Percentiles rank a stretch among this genome's conserved stretches.
phyloP scores from a whole-genome alignment of 2,797 vertebrate genomes.

The Liparis tanakae region DNA sequence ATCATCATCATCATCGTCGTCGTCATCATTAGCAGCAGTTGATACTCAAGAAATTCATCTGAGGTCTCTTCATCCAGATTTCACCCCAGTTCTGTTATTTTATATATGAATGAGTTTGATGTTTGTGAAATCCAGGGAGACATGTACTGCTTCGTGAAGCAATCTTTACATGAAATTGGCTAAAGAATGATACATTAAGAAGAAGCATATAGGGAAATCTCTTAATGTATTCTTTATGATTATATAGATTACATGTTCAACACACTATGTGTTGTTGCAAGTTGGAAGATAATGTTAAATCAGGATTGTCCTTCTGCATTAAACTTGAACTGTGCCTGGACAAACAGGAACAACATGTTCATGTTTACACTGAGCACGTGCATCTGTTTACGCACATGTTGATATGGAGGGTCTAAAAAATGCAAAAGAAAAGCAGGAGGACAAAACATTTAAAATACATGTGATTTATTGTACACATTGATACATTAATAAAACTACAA shows the following conservation, averaged over 20 bases:
- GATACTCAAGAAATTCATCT: constrained; percentile 16
- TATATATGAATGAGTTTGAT: constrained; percentile 2
- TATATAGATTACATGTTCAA: not conserved
- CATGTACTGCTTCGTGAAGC: not conserved
- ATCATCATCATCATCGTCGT: not conserved
- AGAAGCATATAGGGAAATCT: not conserved
- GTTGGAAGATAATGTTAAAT: not conserved
- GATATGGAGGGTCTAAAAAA: no score
- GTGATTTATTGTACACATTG: not conserved
- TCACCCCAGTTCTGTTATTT: not conserved
- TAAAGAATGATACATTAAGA: not conserved
- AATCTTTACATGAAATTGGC: not conserved
- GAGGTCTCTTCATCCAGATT: constrained; percentile 20
- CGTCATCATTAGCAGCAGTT: constrained; percentile 9
- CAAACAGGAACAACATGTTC: not conserved
- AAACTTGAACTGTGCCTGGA: not conserved
- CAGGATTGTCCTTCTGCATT: constrained; percentile 1
- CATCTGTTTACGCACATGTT: not conserved
- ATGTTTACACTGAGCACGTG: not conserved
- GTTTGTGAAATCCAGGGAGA: not conserved
- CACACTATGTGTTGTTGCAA: not conserved
- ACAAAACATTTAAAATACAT: not conserved
- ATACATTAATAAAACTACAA: not conserved
- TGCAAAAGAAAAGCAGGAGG: not conserved
- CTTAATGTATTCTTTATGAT: not conserved